Evolutionary conservation across 2,888 invertebrate species (phyloP).

Genomic region (Drosophila seclusa): DNA sequence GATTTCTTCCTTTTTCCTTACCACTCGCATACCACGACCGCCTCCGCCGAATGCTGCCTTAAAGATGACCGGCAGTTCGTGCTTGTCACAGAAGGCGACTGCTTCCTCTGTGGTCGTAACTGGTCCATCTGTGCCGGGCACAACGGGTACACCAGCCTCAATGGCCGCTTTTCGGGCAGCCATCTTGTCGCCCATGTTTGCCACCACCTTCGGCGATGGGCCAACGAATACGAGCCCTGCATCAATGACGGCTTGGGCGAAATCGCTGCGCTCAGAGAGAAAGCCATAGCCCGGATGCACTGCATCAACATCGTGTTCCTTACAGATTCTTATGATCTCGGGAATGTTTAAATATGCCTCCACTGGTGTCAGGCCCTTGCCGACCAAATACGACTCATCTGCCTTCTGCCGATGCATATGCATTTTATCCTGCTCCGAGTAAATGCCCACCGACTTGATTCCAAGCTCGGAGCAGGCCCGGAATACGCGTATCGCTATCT

Average conservation of each 20-base stretch:
- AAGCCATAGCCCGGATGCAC: conserved; percentile 85
- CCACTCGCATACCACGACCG: conserved; percentile 97
- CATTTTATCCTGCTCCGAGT: conserved; percentile 98
- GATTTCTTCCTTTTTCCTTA: conserved; percentile 94
- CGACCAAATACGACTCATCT: conserved; percentile 98
- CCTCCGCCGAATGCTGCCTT: conserved; percentile 99
- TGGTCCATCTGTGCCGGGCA: conserved; percentile 98
- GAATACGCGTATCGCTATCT: conserved; percentile 99
- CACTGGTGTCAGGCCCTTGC: conserved; percentile 97
- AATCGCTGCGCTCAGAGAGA: conserved; percentile 89
- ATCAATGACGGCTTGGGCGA: conserved; percentile 96
- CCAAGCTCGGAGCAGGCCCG: conserved; percentile 98
- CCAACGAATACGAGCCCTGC: conserved; percentile 98
- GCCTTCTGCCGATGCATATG: conserved; percentile 99
- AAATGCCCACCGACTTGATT: conserved; percentile 98
- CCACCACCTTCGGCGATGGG: conserved; percentile 96
- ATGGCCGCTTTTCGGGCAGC: conserved; percentile 98
- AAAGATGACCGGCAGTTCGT: conserved; percentile 98
- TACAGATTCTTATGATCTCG: conserved; percentile 97
- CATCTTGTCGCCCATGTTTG: conserved; percentile 99
- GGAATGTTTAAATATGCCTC: conserved; percentile 98
- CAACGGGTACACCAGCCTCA: conserved; percentile 95
- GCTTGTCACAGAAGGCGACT: conserved; percentile 93
- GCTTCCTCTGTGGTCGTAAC: conserved; percentile 95
- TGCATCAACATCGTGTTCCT: conserved; percentile 95